Percentiles rank a stretch among this genome's conserved stretches.
These are phyloP conservation scores for Novumbra hubbsi DNA, from an alignment of 2,797 vertebrate genomes.

Conservation along the genomic window DNA sequence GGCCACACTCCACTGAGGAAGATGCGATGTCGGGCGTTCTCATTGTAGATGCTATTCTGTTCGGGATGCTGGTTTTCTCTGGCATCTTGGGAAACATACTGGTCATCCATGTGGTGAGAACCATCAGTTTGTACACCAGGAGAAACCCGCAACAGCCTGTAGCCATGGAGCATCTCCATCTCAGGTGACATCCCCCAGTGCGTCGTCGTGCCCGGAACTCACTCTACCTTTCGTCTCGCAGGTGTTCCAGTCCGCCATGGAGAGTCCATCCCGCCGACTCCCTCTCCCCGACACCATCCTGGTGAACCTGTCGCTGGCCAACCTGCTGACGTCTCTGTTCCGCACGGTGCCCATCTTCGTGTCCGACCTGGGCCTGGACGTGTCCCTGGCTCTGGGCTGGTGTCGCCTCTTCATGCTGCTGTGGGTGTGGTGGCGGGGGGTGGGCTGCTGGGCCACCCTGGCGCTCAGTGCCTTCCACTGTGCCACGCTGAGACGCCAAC, in stretches of 20 bases:
- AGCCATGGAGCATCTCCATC: neutral
- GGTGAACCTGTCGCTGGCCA: slow-evolving; percentile 75
- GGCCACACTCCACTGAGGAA: slow-evolving; percentile 29
- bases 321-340: slow-evolving; percentile 76
- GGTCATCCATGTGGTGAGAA: slow-evolving; percentile 76
- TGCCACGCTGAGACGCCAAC: slow-evolving; percentile 68
- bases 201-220: neutral
- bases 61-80: slow-evolving; percentile 74
- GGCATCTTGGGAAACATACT: slow-evolving; percentile 80
- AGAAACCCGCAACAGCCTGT: neutral
- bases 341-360: slow-evolving; percentile 79
- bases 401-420: slow-evolving; percentile 80
- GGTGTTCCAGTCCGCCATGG: slow-evolving; percentile 67
- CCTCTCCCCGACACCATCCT: slow-evolving; percentile 75
- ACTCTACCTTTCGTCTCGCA: slow-evolving; percentile 33
- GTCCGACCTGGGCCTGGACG: slow-evolving; percentile 73
- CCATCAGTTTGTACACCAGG: neutral
- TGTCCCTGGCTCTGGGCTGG: slow-evolving; percentile 68
- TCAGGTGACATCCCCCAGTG: neutral
- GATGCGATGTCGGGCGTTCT: slow-evolving; percentile 69
- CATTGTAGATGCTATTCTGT: slow-evolving; percentile 71
- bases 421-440: slow-evolving; percentile 81
- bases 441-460: slow-evolving; percentile 80
- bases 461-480: slow-evolving; percentile 77
- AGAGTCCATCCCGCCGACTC: slow-evolving; percentile 58